Evolutionary conservation across 2,888 invertebrate species (phyloP).

Genomic region (Apodemia mormo): DNA sequence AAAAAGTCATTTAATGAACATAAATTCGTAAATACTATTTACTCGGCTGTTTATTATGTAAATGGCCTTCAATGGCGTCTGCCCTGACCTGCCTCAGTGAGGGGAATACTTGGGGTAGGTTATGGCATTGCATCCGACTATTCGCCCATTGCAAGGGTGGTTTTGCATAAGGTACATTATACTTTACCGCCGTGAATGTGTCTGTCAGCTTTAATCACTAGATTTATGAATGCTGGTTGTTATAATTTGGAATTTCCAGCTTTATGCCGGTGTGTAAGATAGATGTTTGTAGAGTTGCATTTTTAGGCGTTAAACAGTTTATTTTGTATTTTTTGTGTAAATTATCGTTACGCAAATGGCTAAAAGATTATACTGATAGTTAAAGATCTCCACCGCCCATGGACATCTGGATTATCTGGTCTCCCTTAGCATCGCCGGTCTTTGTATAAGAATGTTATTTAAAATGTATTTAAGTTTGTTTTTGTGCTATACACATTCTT

Average conservation of each 20-base stretch:
- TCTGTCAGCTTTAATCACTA: conserved; percentile 62
- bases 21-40: conserved; percentile 38
- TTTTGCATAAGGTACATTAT: conserved; percentile 67
- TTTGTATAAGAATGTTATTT: too few species aligned
- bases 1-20: conserved; percentile 5
- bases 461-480: too few species aligned
- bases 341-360: too few species aligned
- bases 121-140: conserved; percentile 74
- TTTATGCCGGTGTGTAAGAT: neutral
- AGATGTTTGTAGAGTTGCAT: neutral
- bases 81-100: conserved; percentile 67
- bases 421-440: too few species aligned
- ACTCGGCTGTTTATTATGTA: conserved; percentile 61
- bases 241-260: conserved; percentile 59
- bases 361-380: too few species aligned
- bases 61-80: conserved; percentile 71
- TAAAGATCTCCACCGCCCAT: too few species aligned
- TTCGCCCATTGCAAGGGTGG: conserved; percentile 70
- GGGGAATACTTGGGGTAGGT: conserved; percentile 75
- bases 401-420: too few species aligned
- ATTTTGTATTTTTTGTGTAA: neutral
- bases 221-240: conserved; percentile 66
- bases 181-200: conserved; percentile 61
- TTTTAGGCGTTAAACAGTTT: neutral
- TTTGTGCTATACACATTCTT: too few species aligned